Conservation (phyloP, 2,888 invertebrate genomes). For the Tipula helvola region DNA sequence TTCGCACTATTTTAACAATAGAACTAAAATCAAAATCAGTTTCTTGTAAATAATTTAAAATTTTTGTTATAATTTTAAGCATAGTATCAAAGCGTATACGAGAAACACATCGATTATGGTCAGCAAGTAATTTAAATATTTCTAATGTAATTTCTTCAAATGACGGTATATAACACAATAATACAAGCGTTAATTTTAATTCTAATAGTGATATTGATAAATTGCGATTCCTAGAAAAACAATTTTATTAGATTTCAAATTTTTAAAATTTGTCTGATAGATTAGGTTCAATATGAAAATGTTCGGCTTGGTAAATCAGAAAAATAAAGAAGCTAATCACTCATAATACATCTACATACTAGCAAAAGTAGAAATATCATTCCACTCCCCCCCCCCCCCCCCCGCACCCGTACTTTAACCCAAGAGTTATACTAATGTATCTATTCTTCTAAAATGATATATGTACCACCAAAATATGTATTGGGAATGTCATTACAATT, state of each 20-base stretch:
- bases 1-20: slow-evolving; percentile 24
- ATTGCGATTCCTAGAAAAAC: slow-evolving; percentile 24
- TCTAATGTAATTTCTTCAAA: slow-evolving; percentile 27
- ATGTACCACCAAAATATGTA: no score
- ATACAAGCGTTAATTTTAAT: slow-evolving; percentile 29
- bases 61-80: slow-evolving; percentile 26
- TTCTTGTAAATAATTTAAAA: slow-evolving; percentile 31
- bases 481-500: no score
- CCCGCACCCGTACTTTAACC: no score
- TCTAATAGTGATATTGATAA: slow-evolving; percentile 31
- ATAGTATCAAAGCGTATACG: slow-evolving; percentile 29
- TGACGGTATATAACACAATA: slow-evolving; percentile 28
- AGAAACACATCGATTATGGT: slow-evolving; percentile 26
- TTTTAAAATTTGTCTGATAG: no score
- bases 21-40: slow-evolving; percentile 28
- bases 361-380: no score
- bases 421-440: no score
- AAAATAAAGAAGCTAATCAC: no score
- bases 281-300: no score
- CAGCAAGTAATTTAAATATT: slow-evolving; percentile 26
- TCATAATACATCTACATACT: no score
- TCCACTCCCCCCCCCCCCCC: no score
- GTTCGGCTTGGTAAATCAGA: no score
- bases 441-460: no score
- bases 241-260: neutral